Base-by-base conservation (phyloP, 2,113 vertebrate genomes). In the Bostrychus sinensis region DNA sequence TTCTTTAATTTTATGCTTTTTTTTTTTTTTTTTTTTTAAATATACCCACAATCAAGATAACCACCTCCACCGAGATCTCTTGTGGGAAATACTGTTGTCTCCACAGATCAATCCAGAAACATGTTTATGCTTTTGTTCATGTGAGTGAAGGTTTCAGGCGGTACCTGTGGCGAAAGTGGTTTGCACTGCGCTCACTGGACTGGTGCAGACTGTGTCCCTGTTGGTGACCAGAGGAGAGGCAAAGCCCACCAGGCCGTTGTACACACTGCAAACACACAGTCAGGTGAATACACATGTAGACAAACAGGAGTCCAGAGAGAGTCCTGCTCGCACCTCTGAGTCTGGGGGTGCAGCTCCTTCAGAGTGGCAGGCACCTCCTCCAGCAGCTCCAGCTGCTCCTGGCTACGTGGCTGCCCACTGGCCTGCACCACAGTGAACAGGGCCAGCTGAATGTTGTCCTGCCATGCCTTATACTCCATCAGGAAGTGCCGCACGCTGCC, bases 381-480 rank as follows among this genome's bases (percentile, higher is more conserved):
- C 80, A 98, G 93, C 80, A 99, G 94, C 69, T 97, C 97, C 22
- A 90, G 87, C 20, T 98, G 96, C 80, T 99, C 97, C 67, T 94
- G 94, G 89, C 87, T 95, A 69, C 94, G 94, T 1, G 94, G 92
- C 88, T 98, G 96, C 56, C 97, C 97, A 56, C 95, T 95, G 75
- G 96, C 95, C 85, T 99, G 97, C 54, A 98, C 95, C 81, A 99
- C 92, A 0, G 96, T 98, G 89, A 98, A 98, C 65, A 99, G 79
- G 62, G 97, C 97, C 1, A 96, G 94, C 91, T 99, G 97, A 86
- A 98, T 94, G 88, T 97, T 98, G 88, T 99, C 97, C 78, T 99
- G 97, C 97, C 97, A 99, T 0, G 94, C 96, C 78, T 98, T 98
- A 90, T 99, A 98, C 91, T 99, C 95, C 0, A 93, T 87, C 83